Conservation (phyloP, 2,888 invertebrate genomes). For the Sympetrum striolatum region DNA sequence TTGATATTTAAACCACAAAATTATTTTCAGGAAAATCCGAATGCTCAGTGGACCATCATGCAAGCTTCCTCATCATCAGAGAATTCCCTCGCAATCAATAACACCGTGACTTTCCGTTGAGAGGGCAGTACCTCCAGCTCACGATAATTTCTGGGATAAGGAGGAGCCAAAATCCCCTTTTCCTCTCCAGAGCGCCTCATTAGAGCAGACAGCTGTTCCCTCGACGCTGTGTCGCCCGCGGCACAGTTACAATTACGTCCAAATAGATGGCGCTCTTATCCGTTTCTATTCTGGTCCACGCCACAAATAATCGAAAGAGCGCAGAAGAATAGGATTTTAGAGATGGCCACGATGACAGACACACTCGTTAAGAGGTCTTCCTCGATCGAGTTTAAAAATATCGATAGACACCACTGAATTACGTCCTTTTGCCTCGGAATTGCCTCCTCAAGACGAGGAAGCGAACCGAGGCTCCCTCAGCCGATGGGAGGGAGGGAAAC, state of each 20-base stretch:
- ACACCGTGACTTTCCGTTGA: too few relatives aligned
- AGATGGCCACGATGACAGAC: not conserved
- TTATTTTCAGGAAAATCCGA: too few relatives aligned
- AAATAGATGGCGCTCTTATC: not conserved
- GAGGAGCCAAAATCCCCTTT: not conserved
- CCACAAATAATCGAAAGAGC: slow-evolving; percentile 30
- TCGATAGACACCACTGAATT: not conserved
- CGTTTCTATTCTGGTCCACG: slow-evolving; percentile 26
- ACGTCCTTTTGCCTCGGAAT: not conserved
- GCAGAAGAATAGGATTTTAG: not conserved
- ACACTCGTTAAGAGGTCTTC: not conserved
- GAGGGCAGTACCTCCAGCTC: too few relatives aligned
- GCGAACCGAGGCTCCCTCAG: too few relatives aligned
- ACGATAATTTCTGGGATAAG: too few relatives aligned
- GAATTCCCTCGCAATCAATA: too few relatives aligned
- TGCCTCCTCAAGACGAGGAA: not conserved
- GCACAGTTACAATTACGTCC: not conserved
- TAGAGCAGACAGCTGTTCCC: not conserved
- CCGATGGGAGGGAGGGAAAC: too few relatives aligned
- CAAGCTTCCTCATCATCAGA: too few relatives aligned
- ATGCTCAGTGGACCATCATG: too few relatives aligned
- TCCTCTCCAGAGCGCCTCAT: not conserved
- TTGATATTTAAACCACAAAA: too few relatives aligned
- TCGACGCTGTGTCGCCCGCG: not conserved
- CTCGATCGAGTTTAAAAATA: not conserved